phyloP scores from a whole-genome alignment of 2,888 invertebrate species.

The Carabus problematicus region DNA sequence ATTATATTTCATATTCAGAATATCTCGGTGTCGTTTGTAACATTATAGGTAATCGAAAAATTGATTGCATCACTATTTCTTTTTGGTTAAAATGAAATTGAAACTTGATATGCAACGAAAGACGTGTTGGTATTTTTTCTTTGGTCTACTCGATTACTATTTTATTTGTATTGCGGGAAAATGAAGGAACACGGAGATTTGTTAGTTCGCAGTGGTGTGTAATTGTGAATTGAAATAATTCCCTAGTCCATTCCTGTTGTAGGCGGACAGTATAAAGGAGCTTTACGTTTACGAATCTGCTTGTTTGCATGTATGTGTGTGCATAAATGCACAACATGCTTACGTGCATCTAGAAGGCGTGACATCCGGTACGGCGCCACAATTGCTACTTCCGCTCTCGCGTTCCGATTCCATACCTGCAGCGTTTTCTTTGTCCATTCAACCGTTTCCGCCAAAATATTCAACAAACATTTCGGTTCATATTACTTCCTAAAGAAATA shows the following conservation, averaged over 20 bases:
- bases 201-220: background rate
- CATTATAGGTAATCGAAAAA: constrained; percentile 7
- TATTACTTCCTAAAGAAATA: too few relatives aligned
- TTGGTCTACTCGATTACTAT: too few relatives aligned
- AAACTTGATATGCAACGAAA: background rate
- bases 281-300: constrained; percentile 4
- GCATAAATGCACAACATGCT: constrained; percentile 13
- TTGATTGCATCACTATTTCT: background rate
- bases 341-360: constrained; percentile 34
- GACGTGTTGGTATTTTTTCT: too few relatives aligned
- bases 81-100: background rate
- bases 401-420: constrained; percentile 26
- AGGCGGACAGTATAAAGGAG: constrained; percentile 22
- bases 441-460: too few relatives aligned
- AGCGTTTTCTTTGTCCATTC: background rate
- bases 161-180: too few relatives aligned
- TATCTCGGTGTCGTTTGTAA: background rate
- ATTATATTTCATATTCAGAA: too few relatives aligned
- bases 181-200: too few relatives aligned
- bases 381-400: constrained; percentile 34
- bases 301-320: constrained; percentile 9
- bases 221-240: background rate
- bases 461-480: too few relatives aligned
- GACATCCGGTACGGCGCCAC: constrained; percentile 39
- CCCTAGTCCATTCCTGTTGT: constrained; percentile 15